phyloP scores from a whole-genome alignment of 2,113 vertebrate genomes.

The Trinectes maculatus region DNA sequence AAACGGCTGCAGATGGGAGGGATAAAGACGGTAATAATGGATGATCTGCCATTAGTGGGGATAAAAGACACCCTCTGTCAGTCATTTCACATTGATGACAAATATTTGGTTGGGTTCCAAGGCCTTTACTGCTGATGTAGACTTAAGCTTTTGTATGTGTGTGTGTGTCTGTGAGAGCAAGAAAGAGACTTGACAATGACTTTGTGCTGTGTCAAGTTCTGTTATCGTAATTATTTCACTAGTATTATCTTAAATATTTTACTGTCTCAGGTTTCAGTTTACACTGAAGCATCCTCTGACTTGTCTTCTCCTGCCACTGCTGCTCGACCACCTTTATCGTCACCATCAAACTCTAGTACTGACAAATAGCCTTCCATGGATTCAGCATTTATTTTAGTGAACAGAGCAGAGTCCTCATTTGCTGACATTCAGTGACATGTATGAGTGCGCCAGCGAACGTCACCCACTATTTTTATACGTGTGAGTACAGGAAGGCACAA shows the following conservation, averaged over 20 bases:
- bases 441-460: slow-evolving; percentile 31
- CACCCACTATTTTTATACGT: slow-evolving; percentile 72
- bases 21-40: slow-evolving; percentile 60
- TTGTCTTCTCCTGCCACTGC: too few species aligned
- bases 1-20: slow-evolving; percentile 44
- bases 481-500: slow-evolving; percentile 54
- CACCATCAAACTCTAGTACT: too few species aligned
- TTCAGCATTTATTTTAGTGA: slow-evolving; percentile 21
- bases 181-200: background rate
- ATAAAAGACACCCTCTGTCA: slow-evolving; percentile 51
- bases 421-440: background rate
- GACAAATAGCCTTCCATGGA: background rate
- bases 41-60: slow-evolving; percentile 53
- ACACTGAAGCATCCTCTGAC: too few species aligned
- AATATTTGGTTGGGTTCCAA: slow-evolving; percentile 44
- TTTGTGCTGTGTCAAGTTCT: background rate
- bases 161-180: background rate
- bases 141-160: background rate
- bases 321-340: too few species aligned
- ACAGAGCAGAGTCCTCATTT: slow-evolving; percentile 20
- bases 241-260: background rate
- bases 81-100: slow-evolving; percentile 62
- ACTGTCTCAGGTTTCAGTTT: background rate
- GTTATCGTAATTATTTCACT: background rate
- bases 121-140: slow-evolving; percentile 32